Conservation (phyloP, 2,888 invertebrate species). For the Drosophila meridionalis region DNA sequence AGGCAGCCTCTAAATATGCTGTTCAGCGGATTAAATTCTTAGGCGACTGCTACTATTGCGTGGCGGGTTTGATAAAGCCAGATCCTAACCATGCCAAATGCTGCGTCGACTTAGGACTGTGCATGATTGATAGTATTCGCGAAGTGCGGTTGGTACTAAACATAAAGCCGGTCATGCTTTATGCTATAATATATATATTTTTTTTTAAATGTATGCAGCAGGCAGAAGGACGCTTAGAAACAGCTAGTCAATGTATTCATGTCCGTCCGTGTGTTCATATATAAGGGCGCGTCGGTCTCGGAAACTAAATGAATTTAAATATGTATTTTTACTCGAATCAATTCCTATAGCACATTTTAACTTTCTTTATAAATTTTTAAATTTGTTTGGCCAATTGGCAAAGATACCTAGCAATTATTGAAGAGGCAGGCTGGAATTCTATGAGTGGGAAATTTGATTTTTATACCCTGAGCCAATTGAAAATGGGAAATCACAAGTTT, state of each 20-base stretch:
- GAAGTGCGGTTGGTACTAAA: slow-evolving; percentile 86
- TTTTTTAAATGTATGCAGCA: background rate
- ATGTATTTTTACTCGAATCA: too few relatives aligned
- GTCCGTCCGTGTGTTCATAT: background rate
- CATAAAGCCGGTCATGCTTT: background rate
- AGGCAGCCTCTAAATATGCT: slow-evolving; percentile 91
- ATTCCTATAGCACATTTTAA: too few relatives aligned
- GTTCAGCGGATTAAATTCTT: slow-evolving; percentile 95
- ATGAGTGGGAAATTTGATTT: too few relatives aligned
- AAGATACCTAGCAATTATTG: too few relatives aligned
- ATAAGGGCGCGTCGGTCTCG: too few relatives aligned
- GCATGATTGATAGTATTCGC: slow-evolving; percentile 94
- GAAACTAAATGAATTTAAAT: too few relatives aligned
- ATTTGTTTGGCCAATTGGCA: too few relatives aligned
- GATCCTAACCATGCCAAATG: slow-evolving; percentile 93
- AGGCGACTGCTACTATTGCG: slow-evolving; percentile 97
- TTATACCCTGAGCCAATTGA: too few relatives aligned
- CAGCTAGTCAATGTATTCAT: too few relatives aligned
- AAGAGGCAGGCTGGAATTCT: too few relatives aligned
- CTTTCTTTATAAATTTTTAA: too few relatives aligned
- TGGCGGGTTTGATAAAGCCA: slow-evolving; percentile 92
- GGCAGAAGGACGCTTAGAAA: background rate
- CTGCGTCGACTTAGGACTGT: slow-evolving; percentile 94
- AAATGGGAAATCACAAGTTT: too few relatives aligned
- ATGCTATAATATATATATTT: background rate